These are phyloP conservation scores for Symphodus melops DNA, from an alignment of 2,113 vertebrate species.

Conservation along the genomic window DNA sequence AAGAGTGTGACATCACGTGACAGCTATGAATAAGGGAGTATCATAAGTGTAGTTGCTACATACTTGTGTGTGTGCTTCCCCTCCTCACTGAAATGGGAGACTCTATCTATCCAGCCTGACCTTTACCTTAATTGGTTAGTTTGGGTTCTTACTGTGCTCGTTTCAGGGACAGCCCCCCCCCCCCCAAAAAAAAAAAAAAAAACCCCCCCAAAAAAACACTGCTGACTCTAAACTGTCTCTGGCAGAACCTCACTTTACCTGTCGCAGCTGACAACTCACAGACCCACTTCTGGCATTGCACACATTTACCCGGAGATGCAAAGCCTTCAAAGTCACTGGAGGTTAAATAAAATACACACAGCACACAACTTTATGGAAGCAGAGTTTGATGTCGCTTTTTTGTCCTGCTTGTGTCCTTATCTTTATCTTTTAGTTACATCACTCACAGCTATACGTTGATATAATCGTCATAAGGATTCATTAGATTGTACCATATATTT, in stretches of 20 bases:
- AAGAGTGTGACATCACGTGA: no score
- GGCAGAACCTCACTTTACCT: constrained; percentile 60
- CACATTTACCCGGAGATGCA: constrained; percentile 31
- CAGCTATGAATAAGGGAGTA: neutral
- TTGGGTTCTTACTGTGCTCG: constrained; percentile 76
- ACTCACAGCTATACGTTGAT: neutral
- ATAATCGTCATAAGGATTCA: no score
- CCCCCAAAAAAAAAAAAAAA: no score
- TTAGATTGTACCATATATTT: no score
- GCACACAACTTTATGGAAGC: neutral
- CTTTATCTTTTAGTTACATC: neutral
- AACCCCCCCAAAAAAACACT: constrained; percentile 68
- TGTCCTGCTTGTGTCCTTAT: neutral
- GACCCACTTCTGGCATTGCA: constrained; percentile 28
- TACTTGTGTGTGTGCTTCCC: neutral
- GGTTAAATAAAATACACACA: constrained; percentile 32
- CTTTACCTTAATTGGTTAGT: constrained; percentile 84
- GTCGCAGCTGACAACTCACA: constrained; percentile 45
- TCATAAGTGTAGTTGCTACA: neutral
- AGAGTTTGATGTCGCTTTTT: constrained; percentile 2
- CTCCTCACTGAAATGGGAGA: constrained; percentile 67
- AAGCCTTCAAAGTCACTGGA: constrained; percentile 39
- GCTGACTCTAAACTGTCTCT: constrained; percentile 75
- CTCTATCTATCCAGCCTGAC: constrained; percentile 78
- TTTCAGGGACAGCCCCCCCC: constrained; percentile 60